Base-by-base conservation (phyloP, 2,888 invertebrate genomes). In the Oligia strigilis region DNA sequence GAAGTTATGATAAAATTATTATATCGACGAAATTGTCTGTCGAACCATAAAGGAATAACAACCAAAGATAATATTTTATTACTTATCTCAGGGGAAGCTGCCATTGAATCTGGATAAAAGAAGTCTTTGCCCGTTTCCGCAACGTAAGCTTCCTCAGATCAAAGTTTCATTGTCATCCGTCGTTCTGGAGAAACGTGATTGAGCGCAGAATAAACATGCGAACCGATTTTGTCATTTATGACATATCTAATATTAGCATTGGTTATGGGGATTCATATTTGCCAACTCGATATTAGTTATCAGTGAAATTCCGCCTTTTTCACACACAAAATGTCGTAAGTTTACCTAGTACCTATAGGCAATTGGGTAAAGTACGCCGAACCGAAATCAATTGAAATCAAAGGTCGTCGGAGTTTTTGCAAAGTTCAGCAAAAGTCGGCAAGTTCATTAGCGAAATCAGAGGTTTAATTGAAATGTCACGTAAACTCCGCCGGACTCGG, bases 391-490 rank as follows among this genome's bases (percentile, higher is more conserved):
- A 93, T 92, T 89, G 90, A 91, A 92, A 81, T 91, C 90, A 88
- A 89, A 90, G 89, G 90, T 92, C 89, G 76, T 67, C 66, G 49
- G 87, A 94, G 93, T 93, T 95, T 94, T 93, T 92, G 87, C 89
- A 74, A 93, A 94, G 92, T 94, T 94, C 85, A 88, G 82, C 88
- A 81, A 88, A 88, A 90, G 90, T 87, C 82, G 86, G 78, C 81
- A 87, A 92, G 92, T 94, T 95, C 93, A 94, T 95, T 94, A 94
- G 92, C 88, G 90, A 93, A 94, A 93, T 92, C 91, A 91, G 88
- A 89, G 87, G 91, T 92, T 94, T 95, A 94, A 95, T 95, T 95
- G 94, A 94, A 95, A 94, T 93, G 93, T 94, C 93, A 93, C 92
- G 92, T 90, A 90, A 92, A 92, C 91, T 93, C 87, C 76, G 76